Conservation (phyloP, 2,888 invertebrate species). For the Papilio elwesi region DNA sequence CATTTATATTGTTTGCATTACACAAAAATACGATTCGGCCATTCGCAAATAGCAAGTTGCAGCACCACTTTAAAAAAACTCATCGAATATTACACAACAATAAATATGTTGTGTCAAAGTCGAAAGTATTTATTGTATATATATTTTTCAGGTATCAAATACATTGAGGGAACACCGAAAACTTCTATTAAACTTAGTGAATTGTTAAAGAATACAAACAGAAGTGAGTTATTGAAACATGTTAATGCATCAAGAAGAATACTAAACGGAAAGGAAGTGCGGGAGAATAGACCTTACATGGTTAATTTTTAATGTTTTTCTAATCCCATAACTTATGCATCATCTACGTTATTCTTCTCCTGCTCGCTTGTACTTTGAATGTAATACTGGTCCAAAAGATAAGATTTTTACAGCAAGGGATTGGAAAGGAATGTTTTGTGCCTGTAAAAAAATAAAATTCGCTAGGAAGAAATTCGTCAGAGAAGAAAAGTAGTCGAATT, state of each 20-base stretch:
- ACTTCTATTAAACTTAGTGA: slow-evolving; percentile 55
- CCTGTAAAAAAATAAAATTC: no score
- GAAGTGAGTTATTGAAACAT: slow-evolving; percentile 49
- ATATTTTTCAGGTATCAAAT: slow-evolving; percentile 51
- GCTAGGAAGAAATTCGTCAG: no score
- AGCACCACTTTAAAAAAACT: not conserved
- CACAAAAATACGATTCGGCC: not conserved
- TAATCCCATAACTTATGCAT: no score
- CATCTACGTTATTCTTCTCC: no score
- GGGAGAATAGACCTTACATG: slow-evolving; percentile 65
- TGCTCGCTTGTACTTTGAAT: no score
- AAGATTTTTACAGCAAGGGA: no score
- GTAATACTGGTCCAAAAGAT: no score
- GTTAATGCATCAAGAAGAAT: slow-evolving; percentile 65
- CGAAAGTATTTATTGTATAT: not conserved
- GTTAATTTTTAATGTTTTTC: slow-evolving; percentile 50
- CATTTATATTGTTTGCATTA: not conserved
- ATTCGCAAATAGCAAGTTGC: not conserved
- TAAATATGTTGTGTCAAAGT: no score
- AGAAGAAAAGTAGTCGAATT: no score
- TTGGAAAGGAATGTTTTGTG: no score
- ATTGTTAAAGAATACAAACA: slow-evolving; percentile 56
- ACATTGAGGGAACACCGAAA: slow-evolving; percentile 55
- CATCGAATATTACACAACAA: not conserved
- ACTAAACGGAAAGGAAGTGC: slow-evolving; percentile 56